Percentiles rank a stretch among this genome's conserved stretches.
phyloP scores from a whole-genome alignment of 1,140 invertebrate species.

The Monochamus saltuarius region DNA sequence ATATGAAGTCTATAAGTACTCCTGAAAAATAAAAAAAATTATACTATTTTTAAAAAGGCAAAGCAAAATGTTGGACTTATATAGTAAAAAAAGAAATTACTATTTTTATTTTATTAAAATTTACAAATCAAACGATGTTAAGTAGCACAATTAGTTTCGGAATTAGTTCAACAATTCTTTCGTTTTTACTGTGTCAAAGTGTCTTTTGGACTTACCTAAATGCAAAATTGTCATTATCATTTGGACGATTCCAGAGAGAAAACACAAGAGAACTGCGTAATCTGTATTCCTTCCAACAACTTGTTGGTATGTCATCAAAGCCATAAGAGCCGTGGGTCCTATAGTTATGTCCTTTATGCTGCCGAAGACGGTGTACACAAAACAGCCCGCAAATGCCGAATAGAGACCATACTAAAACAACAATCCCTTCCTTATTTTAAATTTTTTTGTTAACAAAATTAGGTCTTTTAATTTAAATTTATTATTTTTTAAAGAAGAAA shows the following conservation, averaged over 20 bases:
- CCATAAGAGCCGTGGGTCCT: conserved; percentile 81
- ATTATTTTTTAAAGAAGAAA: too few relatives aligned
- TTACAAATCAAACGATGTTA: too few relatives aligned
- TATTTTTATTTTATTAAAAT: too few relatives aligned
- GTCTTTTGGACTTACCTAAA: conserved; percentile 59
- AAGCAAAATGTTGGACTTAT: too few relatives aligned
- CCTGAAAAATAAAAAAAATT: conserved; percentile 59
- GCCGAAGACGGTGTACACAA: conserved; percentile 87
- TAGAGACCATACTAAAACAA: conserved; percentile 83
- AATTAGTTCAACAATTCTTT: not conserved
- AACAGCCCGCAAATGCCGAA: conserved; percentile 88
- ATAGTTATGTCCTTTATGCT: conserved; percentile 90
- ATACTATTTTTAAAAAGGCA: not conserved
- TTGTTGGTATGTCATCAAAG: conserved; percentile 78
- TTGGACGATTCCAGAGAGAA: conserved; percentile 81
- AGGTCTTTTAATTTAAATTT: too few relatives aligned
- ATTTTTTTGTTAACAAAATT: not conserved
- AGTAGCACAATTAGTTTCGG: too few relatives aligned
- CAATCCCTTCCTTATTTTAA: conserved; percentile 21
- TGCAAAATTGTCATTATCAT: conserved; percentile 80
- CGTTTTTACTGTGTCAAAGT: conserved; percentile 5
- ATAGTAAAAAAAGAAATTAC: too few relatives aligned
- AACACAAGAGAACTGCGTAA: conserved; percentile 82
- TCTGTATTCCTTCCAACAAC: conserved; percentile 66
- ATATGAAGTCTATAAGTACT: conserved; percentile 93